Base-by-base conservation (phyloP, 2,888 invertebrate genomes). In the Sinohyriopsis cumingii region DNA sequence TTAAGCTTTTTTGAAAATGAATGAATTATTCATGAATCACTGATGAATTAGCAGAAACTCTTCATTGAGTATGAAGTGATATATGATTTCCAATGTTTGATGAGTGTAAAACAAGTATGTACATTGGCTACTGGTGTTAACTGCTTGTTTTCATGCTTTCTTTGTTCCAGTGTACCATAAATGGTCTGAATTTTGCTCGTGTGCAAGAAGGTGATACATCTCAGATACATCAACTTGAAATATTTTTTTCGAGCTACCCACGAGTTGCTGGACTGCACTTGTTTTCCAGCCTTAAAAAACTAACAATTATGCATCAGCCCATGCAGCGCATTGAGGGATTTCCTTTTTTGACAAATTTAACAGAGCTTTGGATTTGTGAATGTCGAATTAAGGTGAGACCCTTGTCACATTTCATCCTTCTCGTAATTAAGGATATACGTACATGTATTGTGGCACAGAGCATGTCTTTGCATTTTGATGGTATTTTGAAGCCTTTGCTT, bases 171-270 rank as follows among this genome's bases (percentile, higher is more conserved):
- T 87, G 87, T 76, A 65, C 77, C 22, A 82, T 76, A 65, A 89
- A 89, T 87, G 89, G 89, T 54, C 72, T 89, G 56, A 84, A 74
- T 68, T 86, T 78, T 72, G 77, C 72, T 68, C 82, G 82, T 55
- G 64, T 88, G 57, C 68, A 65, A 55, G 71, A 69, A 62, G 80
- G 77, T 24, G 87, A 89, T 53, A 84, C 84, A 4, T 77, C 71
- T 53, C 79, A 78, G 53, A 81, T 85, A 53, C 71, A 79, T n/a
- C 67, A 78, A 18, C 67, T 90, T 68, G 90, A 90, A 75, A 87
- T 89, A 83, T 90, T 90, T 75, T 90, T 90, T 79, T 86, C 88
- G 53, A 89, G 89, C 3, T 87, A 83, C 75, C 86, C 89, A 5
- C 79, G 83, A 60, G 84, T 90, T 53, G 74, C 84, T 33, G 87